Evolutionary conservation across 2,888 invertebrate species (phyloP), one percentile per base, ranked within the genome.

Genomic region (Lepidocyrtinus sp.): DNA sequence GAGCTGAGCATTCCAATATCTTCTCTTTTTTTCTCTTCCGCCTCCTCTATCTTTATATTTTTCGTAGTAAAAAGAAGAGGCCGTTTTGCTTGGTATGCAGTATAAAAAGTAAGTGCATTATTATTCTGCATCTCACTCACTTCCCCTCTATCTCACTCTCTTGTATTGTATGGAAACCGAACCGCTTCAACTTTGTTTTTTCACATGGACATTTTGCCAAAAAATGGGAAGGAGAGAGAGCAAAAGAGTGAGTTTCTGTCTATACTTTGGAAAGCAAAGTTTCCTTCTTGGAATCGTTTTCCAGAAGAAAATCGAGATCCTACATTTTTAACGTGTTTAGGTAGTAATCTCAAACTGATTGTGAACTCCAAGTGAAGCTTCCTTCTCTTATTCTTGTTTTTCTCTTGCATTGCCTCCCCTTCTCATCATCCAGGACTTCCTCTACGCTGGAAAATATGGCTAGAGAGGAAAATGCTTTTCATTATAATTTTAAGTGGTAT

Each of bases 71-170:
- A 59, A 36, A 59, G 59, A 59, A 22, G 59, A 59, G 59, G 59
- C 59, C 59, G 59, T 22, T 59, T 64, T 73, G 45, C 46, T 72
- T n/a, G n/a, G n/a, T n/a, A n/a, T n/a, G n/a, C n/a, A n/a, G n/a
- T n/a, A n/a, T n/a, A n/a, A n/a, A n/a, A n/a, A n/a, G n/a, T n/a
- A 59, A 73, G 64, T 73, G 50, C 64, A 64, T 73, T 64, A 64
- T 64, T 73, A 63, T 61, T 22, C 17, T 62, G 63, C 19, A 45
- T 45, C 26, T 62, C 55, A 50, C 21, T 64, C 63, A 46, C 59
- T 59, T 21, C 59, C 59, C 59, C 22, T 59, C 59, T 59, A n/a
- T n/a, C n/a, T n/a, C n/a, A n/a, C 59, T 59, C 55, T 55, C 17
- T 59, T 59, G 19, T 50, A 50, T 50, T 59, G 21, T 22, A 21